Conservation (phyloP, 2,113 vertebrate species). For the Pipa parva region DNA sequence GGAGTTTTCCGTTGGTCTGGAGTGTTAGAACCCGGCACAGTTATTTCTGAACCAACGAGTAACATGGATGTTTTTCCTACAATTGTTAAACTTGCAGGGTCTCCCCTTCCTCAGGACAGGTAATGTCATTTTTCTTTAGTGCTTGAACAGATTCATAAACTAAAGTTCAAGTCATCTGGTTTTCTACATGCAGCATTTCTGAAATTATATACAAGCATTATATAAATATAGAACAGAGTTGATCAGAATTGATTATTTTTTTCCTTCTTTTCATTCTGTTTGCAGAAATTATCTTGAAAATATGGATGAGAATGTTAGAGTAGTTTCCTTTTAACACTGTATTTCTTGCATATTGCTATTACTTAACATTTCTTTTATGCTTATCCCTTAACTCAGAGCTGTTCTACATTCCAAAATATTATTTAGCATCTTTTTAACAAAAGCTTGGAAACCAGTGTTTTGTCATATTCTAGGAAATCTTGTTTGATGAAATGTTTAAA, state of each 20-base stretch:
- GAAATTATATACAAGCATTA: background rate
- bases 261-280: background rate
- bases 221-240: no score
- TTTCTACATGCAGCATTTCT: background rate
- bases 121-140: conserved; percentile 41
- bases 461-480: background rate
- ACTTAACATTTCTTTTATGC: no score
- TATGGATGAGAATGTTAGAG: no score
- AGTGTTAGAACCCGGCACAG: conserved; percentile 64
- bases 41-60: conserved; percentile 78
- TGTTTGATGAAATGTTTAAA: background rate
- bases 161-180: background rate
- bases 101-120: conserved; percentile 70
- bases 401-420: no score
- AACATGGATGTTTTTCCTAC: conserved; percentile 93
- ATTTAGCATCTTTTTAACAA: no score
- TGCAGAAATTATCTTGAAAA: background rate
- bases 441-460: background rate
- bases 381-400: no score
- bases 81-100: conserved; percentile 67
- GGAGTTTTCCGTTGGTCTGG: conserved; percentile 85
- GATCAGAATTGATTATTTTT: no score
- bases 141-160: background rate
- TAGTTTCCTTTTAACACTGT: no score
- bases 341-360: no score